phyloP scores from a whole-genome alignment of 2,888 invertebrate species.

The Hirtodrosophila alboralis region DNA sequence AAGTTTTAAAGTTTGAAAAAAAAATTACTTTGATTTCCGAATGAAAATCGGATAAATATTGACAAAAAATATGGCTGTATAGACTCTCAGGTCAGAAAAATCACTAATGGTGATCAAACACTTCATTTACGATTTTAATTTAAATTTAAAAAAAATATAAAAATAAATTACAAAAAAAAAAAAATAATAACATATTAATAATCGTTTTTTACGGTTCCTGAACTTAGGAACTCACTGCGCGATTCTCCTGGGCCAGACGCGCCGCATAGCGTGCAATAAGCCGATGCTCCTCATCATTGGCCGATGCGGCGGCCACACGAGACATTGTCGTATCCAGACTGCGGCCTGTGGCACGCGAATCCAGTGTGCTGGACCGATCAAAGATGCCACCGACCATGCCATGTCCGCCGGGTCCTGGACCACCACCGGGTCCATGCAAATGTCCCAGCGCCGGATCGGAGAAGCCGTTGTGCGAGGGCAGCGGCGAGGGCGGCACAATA shows the following conservation, averaged over 20 bases:
- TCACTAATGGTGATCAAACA: no score
- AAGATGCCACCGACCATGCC: no score
- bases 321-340: constrained; percentile 84
- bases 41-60: no score
- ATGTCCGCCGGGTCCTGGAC: constrained; percentile 51
- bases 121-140: no score
- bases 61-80: no score
- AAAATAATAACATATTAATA: no score
- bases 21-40: no score
- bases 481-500: constrained; percentile 97
- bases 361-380: constrained; percentile 85
- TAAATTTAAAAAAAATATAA: no score
- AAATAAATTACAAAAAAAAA: no score
- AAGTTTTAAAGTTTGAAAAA: no score
- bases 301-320: constrained; percentile 84
- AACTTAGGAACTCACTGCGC: constrained; percentile 87
- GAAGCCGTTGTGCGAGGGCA: constrained; percentile 97
- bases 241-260: constrained; percentile 95
- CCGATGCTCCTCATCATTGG: constrained; percentile 96
- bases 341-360: constrained; percentile 83
- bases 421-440: constrained; percentile 85
- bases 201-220: no score
- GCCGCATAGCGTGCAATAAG: constrained; percentile 98
- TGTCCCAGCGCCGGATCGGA: constrained; percentile 89
- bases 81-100: no score